Evolutionary conservation across 2,797 vertebrate species (phyloP).

Genomic region (Ateles fusciceps): DNA sequence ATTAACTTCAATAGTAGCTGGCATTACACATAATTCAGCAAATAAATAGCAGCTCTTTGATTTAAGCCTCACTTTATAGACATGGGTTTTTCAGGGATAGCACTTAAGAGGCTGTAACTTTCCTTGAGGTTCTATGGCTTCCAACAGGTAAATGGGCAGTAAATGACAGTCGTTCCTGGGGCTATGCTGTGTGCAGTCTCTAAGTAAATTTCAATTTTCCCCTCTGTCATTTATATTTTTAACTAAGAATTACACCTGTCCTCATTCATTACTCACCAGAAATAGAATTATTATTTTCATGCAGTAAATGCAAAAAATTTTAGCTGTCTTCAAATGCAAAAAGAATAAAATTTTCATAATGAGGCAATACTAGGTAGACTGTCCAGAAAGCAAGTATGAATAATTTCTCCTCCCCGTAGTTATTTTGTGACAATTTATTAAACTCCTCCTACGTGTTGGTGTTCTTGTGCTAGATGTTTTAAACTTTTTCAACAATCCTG

Average conservation of each 20-base stretch:
- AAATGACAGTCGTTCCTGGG: background rate
- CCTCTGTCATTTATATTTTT: background rate
- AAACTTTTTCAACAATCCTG: background rate
- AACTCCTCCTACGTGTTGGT: background rate
- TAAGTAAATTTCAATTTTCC: background rate
- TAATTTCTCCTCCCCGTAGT: background rate
- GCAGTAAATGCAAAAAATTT: background rate
- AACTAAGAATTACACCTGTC: background rate
- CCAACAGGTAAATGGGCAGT: background rate
- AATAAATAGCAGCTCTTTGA: background rate
- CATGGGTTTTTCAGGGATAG: background rate
- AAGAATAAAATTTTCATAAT: background rate
- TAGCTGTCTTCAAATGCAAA: background rate
- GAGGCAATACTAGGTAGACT: background rate
- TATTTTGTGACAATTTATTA: background rate
- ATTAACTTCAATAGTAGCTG: background rate
- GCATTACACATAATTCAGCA: background rate
- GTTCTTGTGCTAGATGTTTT: background rate
- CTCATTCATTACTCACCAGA: background rate
- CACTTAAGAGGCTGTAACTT: background rate
- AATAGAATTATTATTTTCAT: background rate
- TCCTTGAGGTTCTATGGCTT: background rate
- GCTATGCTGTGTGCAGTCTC: background rate
- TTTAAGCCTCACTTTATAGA: background rate
- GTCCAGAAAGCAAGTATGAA: background rate